These are phyloP conservation scores for Gymnosoma rotundatum DNA, from an alignment of 2,888 invertebrate genomes.

Conservation along the genomic window DNA sequence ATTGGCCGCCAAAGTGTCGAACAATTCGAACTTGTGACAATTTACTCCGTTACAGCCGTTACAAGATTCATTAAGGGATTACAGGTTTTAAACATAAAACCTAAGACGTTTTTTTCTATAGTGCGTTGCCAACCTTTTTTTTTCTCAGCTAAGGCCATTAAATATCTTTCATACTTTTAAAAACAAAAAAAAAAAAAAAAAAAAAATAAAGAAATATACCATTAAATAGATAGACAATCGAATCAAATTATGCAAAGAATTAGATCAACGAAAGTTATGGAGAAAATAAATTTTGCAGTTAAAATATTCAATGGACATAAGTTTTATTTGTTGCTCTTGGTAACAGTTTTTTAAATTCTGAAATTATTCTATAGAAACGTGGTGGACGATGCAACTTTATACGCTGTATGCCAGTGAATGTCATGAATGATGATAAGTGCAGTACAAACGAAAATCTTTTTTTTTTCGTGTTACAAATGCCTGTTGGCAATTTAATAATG, in stretches of 20 bases:
- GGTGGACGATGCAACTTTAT: conserved; percentile 8
- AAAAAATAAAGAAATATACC: too few species aligned
- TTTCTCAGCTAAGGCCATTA: too few species aligned
- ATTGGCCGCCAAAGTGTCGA: too few species aligned
- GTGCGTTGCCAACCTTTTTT: too few species aligned
- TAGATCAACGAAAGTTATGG: conserved; percentile 43
- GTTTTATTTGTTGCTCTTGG: conserved; percentile 31
- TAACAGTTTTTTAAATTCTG: conserved; percentile 34
- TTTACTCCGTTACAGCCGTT: too few species aligned
- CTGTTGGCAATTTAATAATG: conserved; percentile 54
- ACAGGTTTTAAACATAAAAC: too few species aligned
- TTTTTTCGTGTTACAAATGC: conserved; percentile 13
- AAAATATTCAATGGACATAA: neutral
- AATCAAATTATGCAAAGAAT: conserved; percentile 27
- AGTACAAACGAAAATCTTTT: neutral
- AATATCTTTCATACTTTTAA: too few species aligned
- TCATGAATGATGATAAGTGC: conserved; percentile 46
- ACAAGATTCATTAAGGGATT: too few species aligned
- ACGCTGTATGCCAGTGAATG: conserved; percentile 8
- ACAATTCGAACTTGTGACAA: too few species aligned
- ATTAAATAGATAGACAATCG: too few species aligned
- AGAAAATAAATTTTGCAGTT: conserved; percentile 1
- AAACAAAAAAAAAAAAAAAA: too few species aligned
- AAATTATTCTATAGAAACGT: neutral
- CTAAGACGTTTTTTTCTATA: too few species aligned